phyloP scores from a whole-genome alignment of 1,140 invertebrate species.

The Babylonia areolata region DNA sequence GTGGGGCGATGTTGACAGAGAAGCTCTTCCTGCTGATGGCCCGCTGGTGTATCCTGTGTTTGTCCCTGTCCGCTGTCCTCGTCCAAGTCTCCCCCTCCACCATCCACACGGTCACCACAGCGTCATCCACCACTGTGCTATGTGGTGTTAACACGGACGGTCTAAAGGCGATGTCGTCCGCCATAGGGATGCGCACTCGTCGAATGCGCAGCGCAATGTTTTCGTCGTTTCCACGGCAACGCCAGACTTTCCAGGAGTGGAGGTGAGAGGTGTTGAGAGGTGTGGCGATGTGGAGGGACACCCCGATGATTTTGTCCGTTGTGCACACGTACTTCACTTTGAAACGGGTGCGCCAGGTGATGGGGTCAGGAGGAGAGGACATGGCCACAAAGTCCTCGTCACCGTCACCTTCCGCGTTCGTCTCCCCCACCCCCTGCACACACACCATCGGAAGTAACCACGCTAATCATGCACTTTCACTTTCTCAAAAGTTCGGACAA shows the following conservation, averaged over 20 bases:
- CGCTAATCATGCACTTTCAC: too few relatives aligned
- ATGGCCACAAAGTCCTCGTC: neutral
- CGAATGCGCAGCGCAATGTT: neutral
- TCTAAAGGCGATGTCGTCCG: conserved; percentile 40
- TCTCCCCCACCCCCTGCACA: neutral
- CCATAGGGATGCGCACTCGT: conserved; percentile 12
- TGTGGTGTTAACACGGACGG: conserved; percentile 25
- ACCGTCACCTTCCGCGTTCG: neutral
- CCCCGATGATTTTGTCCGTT: conserved; percentile 9
- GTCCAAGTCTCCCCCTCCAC: conserved; percentile 8
- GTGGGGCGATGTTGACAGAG: conserved; percentile 22
- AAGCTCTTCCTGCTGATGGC: conserved; percentile 40
- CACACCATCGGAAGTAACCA: neutral
- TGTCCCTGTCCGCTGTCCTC: neutral
- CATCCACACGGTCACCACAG: conserved; percentile 25
- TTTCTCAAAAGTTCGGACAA: too few relatives aligned
- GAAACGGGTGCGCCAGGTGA: neutral
- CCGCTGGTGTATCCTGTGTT: conserved; percentile 12
- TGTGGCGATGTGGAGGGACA: conserved; percentile 5
- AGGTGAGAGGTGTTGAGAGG: neutral
- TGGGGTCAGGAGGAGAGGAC: neutral
- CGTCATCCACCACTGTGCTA: conserved; percentile 1
- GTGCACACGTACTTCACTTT: conserved; percentile 15
- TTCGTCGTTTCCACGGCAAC: neutral
- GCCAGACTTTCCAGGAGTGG: neutral